Percentiles rank a stretch among this genome's conserved stretches.
phyloP scores from a whole-genome alignment of 2,113 vertebrate genomes.

The Chlorodrepanis virens region DNA sequence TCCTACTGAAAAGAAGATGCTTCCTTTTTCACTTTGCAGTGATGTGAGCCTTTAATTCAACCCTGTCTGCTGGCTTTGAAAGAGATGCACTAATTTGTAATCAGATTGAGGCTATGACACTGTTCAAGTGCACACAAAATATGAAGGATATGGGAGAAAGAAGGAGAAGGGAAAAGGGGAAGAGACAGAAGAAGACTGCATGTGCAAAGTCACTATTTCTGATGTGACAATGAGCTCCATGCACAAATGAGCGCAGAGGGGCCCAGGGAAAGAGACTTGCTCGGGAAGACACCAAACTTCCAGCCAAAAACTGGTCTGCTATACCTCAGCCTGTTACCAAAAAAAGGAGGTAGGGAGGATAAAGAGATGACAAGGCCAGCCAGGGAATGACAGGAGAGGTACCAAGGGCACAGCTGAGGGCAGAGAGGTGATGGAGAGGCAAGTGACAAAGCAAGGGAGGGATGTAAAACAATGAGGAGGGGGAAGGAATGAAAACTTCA shows the following conservation, averaged over 20 bases:
- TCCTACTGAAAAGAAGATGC: not conserved
- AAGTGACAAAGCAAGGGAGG: not conserved
- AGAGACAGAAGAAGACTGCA: not conserved
- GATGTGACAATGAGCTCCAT: not conserved
- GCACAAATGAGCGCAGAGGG: not conserved
- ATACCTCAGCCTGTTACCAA: rapidly evolving
- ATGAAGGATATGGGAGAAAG: not conserved
- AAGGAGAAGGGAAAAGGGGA: not conserved
- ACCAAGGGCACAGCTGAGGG: not conserved
- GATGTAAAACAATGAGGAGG: not conserved
- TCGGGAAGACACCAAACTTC: not conserved
- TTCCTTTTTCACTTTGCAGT: conserved; percentile 2
- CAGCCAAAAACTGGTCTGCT: not conserved
- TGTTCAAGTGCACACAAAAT: not conserved
- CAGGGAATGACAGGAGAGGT: not conserved
- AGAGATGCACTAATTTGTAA: not conserved
- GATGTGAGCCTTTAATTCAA: not conserved
- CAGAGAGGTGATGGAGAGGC: rapidly evolving
- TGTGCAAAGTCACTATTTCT: not conserved
- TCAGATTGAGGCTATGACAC: not conserved
- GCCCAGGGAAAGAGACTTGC: not conserved
- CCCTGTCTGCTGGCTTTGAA: not conserved
- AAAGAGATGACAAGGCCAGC: not conserved
- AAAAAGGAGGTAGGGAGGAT: not conserved
- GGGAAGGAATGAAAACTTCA: not conserved